Conservation (phyloP, 2,797 vertebrate species). For the Enteromius anoplus region DNA sequence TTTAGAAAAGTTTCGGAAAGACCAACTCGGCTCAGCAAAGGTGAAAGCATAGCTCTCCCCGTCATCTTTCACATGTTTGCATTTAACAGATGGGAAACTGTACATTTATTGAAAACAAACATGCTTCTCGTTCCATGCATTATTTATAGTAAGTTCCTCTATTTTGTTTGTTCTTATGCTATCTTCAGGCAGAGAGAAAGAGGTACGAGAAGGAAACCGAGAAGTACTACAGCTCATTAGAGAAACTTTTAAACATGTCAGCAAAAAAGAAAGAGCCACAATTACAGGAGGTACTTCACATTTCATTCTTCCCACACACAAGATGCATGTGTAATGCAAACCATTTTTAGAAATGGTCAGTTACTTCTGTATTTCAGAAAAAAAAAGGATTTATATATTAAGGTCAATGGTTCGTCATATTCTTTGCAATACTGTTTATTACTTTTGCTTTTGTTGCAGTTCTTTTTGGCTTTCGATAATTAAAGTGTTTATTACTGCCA, state of each 20-base stretch:
- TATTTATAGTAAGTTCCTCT: background rate
- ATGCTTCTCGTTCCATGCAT: background rate
- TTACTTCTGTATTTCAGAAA: background rate
- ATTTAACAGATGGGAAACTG: background rate
- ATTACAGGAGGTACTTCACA: conserved; percentile 88
- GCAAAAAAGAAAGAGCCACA: conserved; percentile 98
- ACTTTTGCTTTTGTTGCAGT: background rate
- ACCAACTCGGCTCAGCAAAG: conserved; percentile 93
- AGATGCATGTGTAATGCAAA: background rate
- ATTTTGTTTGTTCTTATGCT: background rate
- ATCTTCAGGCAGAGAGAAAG: conserved; percentile 90
- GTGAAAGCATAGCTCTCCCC: conserved; percentile 72
- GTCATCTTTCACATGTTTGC: conserved; percentile 15
- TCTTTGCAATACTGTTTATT: background rate
- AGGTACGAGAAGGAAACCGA: conserved; percentile 98
- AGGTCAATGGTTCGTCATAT: background rate
- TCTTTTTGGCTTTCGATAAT: background rate
- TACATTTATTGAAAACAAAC: background rate
- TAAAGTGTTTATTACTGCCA: background rate
- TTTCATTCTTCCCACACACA: conserved; percentile 28
- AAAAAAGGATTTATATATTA: background rate
- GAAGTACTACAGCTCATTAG: conserved; percentile 95
- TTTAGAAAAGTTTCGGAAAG: conserved; percentile 97
- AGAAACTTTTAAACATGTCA: conserved; percentile 95
- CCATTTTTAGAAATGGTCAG: background rate